Evolutionary conservation across 2,888 invertebrate species (phyloP).

Genomic region (Lordiphosa andalusiaca): DNA sequence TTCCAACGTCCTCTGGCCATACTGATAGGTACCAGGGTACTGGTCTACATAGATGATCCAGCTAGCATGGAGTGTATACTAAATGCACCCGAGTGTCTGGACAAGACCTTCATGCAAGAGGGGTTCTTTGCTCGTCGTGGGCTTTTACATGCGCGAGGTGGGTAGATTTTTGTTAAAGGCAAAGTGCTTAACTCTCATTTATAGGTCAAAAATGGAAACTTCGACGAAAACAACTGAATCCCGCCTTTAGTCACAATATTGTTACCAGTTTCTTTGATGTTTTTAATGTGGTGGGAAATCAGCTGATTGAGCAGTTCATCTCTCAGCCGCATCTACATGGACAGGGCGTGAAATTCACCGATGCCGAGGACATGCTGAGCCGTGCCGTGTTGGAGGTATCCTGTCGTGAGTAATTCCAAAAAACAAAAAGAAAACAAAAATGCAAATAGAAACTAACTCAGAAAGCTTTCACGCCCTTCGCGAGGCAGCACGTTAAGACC

Average conservation of each 20-base stretch:
- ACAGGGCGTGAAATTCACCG: slow-evolving; percentile 56
- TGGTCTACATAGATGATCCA: slow-evolving; percentile 78
- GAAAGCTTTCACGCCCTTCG: slow-evolving; percentile 25
- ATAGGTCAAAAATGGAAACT: slow-evolving; percentile 77
- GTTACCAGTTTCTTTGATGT: slow-evolving; percentile 74
- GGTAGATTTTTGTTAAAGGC: neutral
- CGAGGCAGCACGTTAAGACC: slow-evolving; percentile 49
- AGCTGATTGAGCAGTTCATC: slow-evolving; percentile 64
- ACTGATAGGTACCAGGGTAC: slow-evolving; percentile 67
- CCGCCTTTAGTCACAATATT: slow-evolving; percentile 75
- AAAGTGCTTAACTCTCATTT: neutral
- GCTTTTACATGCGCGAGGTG: slow-evolving; percentile 75
- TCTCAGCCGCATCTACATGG: slow-evolving; percentile 50
- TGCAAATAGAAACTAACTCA: slow-evolving; percentile 14
- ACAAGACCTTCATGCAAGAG: slow-evolving; percentile 77
- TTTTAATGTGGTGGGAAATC: slow-evolving; percentile 75
- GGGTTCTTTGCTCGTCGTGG: slow-evolving; percentile 77
- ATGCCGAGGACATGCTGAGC: slow-evolving; percentile 76
- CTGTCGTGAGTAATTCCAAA: slow-evolving; percentile 67
- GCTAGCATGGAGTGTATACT: slow-evolving; percentile 73
- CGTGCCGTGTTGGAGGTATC: slow-evolving; percentile 77
- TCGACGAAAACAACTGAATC: slow-evolving; percentile 77
- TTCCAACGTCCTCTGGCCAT: slow-evolving; percentile 74
- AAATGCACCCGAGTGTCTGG: slow-evolving; percentile 77
- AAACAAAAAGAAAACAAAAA: neutral